Conservation (phyloP, 2,797 vertebrate species). For the Spondyliosoma cantharus region DNA sequence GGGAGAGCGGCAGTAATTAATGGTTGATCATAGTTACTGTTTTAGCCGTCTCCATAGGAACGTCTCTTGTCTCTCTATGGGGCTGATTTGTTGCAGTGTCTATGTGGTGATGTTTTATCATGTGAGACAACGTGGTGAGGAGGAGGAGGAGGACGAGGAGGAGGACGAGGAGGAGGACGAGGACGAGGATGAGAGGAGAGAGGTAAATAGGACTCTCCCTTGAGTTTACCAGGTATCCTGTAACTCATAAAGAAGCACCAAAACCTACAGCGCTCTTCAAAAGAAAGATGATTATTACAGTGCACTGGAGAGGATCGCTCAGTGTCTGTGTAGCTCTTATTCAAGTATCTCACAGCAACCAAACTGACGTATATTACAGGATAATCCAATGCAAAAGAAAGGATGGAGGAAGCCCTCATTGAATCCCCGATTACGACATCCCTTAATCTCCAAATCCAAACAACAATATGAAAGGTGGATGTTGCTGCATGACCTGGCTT, state of each 20-base stretch:
- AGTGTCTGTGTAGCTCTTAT: slow-evolving; percentile 14
- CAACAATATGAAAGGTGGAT: slow-evolving; percentile 71
- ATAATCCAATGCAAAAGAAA: slow-evolving; percentile 66
- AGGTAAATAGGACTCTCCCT: slow-evolving; percentile 1
- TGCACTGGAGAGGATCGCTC: not conserved
- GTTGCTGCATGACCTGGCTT: slow-evolving; percentile 60
- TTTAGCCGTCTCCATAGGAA: slow-evolving; percentile 76
- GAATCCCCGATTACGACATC: slow-evolving; percentile 72
- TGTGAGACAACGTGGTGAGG: slow-evolving; percentile 32
- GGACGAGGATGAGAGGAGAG: not conserved
- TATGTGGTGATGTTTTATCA: slow-evolving; percentile 36
- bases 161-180: not conserved
- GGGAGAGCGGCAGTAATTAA: slow-evolving; percentile 68
- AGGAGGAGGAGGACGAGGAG: not conserved
- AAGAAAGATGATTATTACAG: not conserved
- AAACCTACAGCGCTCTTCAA: not conserved
- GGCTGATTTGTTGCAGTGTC: slow-evolving; percentile 37
- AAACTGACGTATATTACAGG: slow-evolving; percentile 49
- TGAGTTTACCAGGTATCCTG: not conserved
- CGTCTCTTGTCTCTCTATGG: slow-evolving; percentile 51
- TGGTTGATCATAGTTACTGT: slow-evolving; percentile 63
- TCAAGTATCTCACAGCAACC: slow-evolving; percentile 48
- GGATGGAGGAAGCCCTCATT: slow-evolving; percentile 55
- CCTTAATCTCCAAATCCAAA: slow-evolving; percentile 75
- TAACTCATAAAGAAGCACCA: slow-evolving; percentile 3